Conservation (phyloP, 2,113 vertebrate species). For the Myrmecobius fasciatus region DNA sequence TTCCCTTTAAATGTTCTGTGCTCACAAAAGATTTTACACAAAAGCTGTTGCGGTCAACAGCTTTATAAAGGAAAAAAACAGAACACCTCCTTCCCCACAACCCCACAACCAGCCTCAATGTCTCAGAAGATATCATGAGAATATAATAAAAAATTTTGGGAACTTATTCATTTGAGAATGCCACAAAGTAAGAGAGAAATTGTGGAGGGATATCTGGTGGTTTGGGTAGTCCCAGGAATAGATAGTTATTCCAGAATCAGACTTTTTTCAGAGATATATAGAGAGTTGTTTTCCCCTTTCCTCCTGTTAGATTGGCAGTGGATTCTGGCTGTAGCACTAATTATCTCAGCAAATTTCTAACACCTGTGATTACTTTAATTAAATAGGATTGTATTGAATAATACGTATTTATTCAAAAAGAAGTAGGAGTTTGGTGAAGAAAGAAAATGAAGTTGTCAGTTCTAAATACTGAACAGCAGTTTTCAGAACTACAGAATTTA, state of each 20-base stretch:
- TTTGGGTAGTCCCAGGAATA: not conserved
- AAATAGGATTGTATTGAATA: conserved; percentile 47
- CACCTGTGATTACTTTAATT: not conserved
- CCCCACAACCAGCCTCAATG: not conserved
- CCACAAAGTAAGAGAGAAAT: not conserved
- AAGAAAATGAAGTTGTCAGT: conserved; percentile 54
- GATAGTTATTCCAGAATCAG: not conserved
- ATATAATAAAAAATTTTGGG: not conserved
- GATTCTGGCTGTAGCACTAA: not conserved
- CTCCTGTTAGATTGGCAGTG: accelerated
- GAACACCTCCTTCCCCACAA: too few species aligned
- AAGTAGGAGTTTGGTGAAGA: conserved; percentile 5
- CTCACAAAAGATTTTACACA: not conserved
- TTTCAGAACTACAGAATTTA: conserved; percentile 49
- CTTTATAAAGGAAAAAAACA: not conserved
- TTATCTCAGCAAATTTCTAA: not conserved
- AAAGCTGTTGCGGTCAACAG: not conserved
- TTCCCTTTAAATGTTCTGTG: not conserved
- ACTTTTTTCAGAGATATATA: accelerated
- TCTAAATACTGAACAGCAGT: conserved; percentile 56
- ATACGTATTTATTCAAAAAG: conserved; percentile 29
- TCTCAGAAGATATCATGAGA: not conserved
- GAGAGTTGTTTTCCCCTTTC: not conserved
- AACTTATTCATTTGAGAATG: not conserved
- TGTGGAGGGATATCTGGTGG: not conserved